These are phyloP conservation scores for Ganaspis sp. DNA, from an alignment of 1,140 invertebrate genomes.

Conservation along the genomic window DNA sequence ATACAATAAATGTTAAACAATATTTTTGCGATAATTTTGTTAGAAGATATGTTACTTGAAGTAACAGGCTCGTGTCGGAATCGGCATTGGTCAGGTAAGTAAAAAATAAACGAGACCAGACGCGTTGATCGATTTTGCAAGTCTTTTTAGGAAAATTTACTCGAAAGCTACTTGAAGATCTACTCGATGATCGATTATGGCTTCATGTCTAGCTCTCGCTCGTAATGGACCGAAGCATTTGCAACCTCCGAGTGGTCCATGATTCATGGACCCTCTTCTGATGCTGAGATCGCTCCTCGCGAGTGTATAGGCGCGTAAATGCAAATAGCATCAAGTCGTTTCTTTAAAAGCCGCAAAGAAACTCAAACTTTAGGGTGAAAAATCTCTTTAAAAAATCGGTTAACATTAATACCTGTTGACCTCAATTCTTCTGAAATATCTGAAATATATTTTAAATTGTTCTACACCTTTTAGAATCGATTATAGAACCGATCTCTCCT, in stretches of 20 bases:
- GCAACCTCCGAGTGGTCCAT: background rate
- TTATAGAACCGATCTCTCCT: no score
- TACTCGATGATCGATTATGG: slow-evolving; percentile 9
- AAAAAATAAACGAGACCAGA: no score
- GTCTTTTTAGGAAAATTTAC: background rate
- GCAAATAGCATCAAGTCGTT: slow-evolving; percentile 41
- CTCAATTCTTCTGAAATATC: no score
- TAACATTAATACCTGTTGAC: no score
- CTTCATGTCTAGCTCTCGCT: background rate
- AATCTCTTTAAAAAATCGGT: no score
- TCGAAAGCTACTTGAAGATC: background rate
- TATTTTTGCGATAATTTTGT: no score
- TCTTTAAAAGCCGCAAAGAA: background rate
- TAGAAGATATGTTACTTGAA: no score
- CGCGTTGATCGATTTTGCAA: background rate
- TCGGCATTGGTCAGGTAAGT: no score
- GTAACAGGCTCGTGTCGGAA: no score
- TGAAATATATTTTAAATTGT: no score
- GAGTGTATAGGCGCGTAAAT: slow-evolving; percentile 41
- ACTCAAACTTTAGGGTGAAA: background rate
- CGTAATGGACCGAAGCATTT: background rate
- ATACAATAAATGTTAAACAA: no score
- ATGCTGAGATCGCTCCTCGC: background rate
- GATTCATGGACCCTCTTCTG: slow-evolving; percentile 2
- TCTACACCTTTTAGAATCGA: no score